Evolutionary conservation across 2,888 invertebrate genomes (phyloP), one percentile per base, ranked within the genome.

Genomic region (Teleogryllus oceanicus): DNA sequence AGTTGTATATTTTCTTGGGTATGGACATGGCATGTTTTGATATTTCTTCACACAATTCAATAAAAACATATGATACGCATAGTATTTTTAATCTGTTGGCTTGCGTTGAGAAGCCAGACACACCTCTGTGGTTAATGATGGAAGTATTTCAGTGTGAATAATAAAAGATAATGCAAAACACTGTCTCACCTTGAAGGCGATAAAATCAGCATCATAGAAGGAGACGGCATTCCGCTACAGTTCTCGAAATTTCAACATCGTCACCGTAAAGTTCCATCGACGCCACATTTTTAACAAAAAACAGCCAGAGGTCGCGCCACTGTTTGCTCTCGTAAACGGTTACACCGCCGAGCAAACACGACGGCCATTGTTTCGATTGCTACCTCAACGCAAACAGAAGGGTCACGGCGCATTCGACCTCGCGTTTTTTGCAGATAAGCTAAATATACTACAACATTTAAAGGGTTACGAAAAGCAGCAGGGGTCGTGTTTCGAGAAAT

Each of bases 401-500:
- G 62, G n/a, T n/a, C 62, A 62, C 13, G 5, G 62, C 62, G 12
- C 4, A 62, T 62, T 18, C 16, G 62, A 11, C 62, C 62, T 62
- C 16, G 62, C 62, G 62, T n/a, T 62, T 62, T 62, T 62, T 62
- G 62, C 62, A 62, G 62, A 62, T 62, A 62, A 62, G 62, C 62
- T 62, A 62, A 62, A 62, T 62, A 62, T 62, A 62, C 62, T 62
- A 62, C 62, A 62, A 62, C 62, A 62, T 62, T 62, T 62, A 62
- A 62, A 62, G n/a, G n/a, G 62, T n/a, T 62, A 62, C 62, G n/a
- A 62, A 62, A 62, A 62, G 16, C 62, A 16, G n/a, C 11, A 18
- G 13, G 37, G 13, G 62, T 13, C 62, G n/a, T 62, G 62, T 62
- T 62, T 62, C 62, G 12, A 62, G 62, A 62, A 62, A 62, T 1